Percentiles rank a stretch among this genome's conserved stretches.
These are phyloP conservation scores for Tachypleus tridentatus DNA, from an alignment of 1,140 invertebrate genomes.

Conservation along the genomic window DNA sequence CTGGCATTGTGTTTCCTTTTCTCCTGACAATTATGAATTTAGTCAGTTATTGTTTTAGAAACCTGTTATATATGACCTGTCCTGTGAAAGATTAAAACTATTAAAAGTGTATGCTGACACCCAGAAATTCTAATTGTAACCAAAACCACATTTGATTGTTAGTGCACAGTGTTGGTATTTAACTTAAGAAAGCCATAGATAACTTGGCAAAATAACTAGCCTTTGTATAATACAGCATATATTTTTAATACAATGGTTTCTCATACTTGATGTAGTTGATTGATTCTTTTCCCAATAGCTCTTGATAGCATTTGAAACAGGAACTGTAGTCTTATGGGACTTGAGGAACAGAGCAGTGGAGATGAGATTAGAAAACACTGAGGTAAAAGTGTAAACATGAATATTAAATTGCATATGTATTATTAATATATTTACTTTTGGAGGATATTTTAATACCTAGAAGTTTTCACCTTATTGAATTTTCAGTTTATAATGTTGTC, in stretches of 20 bases:
- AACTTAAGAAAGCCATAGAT: too few relatives aligned
- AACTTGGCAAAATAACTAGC: background rate
- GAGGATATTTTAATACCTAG: background rate
- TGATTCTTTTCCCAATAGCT: conserved; percentile 47
- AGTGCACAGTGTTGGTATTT: too few relatives aligned
- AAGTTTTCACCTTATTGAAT: background rate
- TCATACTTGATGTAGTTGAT: background rate
- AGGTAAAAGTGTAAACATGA: conserved; percentile 27
- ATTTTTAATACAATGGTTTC: background rate
- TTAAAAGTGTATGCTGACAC: too few relatives aligned
- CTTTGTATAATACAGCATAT: background rate
- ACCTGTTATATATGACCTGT: too few relatives aligned
- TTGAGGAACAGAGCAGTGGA: conserved; percentile 68
- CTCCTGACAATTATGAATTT: too few relatives aligned
- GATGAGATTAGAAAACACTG: conserved; percentile 54
- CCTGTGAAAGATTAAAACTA: too few relatives aligned
- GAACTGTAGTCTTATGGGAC: conserved; percentile 93
- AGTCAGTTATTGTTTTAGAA: too few relatives aligned
- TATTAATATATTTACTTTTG: background rate
- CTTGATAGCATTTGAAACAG: conserved; percentile 90
- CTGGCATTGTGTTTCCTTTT: too few relatives aligned
- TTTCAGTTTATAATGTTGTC: conserved; percentile 3
- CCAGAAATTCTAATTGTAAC: too few relatives aligned
- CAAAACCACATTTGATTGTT: background rate
- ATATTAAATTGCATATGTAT: too few relatives aligned